Evolutionary conservation across 2,113 vertebrate genomes (phyloP).

Genomic region (Vidua macroura): DNA sequence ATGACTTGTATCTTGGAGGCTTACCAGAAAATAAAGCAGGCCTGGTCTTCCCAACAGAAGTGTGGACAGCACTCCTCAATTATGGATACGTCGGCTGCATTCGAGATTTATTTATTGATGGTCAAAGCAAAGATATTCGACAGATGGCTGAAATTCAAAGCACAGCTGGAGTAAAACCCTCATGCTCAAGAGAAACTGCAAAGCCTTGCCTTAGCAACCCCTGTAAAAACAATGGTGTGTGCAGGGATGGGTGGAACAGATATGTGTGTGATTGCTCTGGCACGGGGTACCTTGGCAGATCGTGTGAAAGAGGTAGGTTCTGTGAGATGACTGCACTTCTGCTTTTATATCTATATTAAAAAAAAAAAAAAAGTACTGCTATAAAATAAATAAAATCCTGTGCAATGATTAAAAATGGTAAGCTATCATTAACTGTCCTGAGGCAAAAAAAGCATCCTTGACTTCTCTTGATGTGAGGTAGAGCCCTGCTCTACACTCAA

Average conservation of each 20-base stretch:
- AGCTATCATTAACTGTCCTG: background rate
- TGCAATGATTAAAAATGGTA: background rate
- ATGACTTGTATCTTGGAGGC: conserved; percentile 93
- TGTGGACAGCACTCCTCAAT: conserved; percentile 97
- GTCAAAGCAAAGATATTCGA: conserved; percentile 95
- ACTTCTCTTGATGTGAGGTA: background rate
- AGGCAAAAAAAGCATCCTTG: background rate
- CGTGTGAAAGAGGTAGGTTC: conserved; percentile 92
- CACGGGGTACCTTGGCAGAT: conserved; percentile 92
- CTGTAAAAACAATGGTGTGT: conserved; percentile 93
- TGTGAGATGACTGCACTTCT: background rate
- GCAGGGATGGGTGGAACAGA: conserved; percentile 97
- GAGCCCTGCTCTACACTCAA: background rate
- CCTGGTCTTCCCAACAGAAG: conserved; percentile 93
- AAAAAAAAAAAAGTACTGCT: background rate
- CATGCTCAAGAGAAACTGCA: conserved; percentile 91
- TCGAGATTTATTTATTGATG: conserved; percentile 95
- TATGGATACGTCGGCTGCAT: conserved; percentile 99
- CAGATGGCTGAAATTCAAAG: conserved; percentile 94
- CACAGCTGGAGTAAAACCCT: conserved; percentile 94
- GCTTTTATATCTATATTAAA: background rate
- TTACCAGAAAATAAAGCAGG: conserved; percentile 94
- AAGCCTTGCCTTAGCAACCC: conserved; percentile 98
- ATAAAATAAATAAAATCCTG: background rate
- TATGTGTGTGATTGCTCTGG: conserved; percentile 97